Evolutionary conservation across 1,140 invertebrate genomes (phyloP).

Genomic region (Pogonomyrmex californicus): DNA sequence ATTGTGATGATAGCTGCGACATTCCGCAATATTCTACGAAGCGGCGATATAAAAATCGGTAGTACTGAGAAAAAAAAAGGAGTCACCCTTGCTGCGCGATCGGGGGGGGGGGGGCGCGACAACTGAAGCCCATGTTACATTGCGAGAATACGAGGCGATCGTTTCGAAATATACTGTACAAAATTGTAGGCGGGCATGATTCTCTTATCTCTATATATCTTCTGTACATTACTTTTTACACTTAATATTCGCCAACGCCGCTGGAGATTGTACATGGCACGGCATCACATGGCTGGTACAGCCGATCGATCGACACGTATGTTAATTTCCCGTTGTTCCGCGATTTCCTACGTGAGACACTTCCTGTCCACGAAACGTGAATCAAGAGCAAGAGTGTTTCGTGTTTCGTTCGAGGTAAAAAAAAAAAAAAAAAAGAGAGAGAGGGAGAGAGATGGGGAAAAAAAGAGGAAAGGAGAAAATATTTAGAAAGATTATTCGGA

Average conservation of each 20-base stretch:
- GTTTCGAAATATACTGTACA: slow-evolving; percentile 40
- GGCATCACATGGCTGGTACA: slow-evolving; percentile 23
- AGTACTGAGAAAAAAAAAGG: background rate
- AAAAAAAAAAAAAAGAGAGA: background rate
- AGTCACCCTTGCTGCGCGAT: background rate
- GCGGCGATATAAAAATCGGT: background rate
- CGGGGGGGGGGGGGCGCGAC: background rate
- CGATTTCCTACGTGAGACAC: background rate
- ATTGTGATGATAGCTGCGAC: slow-evolving; percentile 17
- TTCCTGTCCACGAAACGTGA: background rate
- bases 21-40: slow-evolving; percentile 19
- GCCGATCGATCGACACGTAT: slow-evolving; percentile 14
- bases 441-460: too few relatives aligned
- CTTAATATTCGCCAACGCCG: slow-evolving; percentile 40
- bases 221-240: slow-evolving; percentile 62
- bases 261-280: slow-evolving; percentile 43
- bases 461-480: background rate
- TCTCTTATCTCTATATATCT: slow-evolving; percentile 53
- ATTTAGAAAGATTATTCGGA: background rate
- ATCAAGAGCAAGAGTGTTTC: background rate
- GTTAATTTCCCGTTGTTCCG: slow-evolving; percentile 24
- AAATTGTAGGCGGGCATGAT: slow-evolving; percentile 23
- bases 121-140: slow-evolving; percentile 12
- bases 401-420: background rate
- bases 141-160: background rate